Evolutionary conservation across 2,797 vertebrate genomes (phyloP).

Genomic region (Urosaurus nigricauda): DNA sequence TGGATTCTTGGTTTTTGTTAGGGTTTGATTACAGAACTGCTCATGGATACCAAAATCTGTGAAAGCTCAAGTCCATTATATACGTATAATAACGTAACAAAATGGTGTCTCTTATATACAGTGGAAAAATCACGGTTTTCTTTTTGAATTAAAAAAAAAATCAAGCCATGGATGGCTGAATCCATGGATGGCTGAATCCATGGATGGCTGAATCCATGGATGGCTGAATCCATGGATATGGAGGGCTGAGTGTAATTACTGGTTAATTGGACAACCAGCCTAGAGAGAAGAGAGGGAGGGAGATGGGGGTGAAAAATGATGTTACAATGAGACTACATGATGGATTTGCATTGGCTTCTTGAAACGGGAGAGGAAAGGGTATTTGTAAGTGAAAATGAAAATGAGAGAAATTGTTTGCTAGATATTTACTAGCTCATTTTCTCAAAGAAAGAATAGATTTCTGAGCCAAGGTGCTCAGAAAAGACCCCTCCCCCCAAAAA

Average conservation of each 20-base stretch:
- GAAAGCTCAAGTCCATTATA: no score
- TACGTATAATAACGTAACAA: no score
- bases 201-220: no score
- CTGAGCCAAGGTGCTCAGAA: neutral
- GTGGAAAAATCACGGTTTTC: no score
- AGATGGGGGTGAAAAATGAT: neutral
- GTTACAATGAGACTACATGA: neutral
- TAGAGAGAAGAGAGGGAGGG: neutral
- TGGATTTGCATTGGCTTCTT: neutral
- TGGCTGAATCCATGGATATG: no score
- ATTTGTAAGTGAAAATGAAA: constrained; percentile 1
- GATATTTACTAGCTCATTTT: neutral
- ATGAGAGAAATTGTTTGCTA: neutral
- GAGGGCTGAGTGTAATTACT: neutral
- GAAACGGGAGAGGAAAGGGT: neutral
- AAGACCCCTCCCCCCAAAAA: neutral
- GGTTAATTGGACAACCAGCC: neutral
- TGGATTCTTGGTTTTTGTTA: no score
- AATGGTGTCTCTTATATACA: no score
- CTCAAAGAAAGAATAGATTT: neutral
- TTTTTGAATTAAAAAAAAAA: no score
- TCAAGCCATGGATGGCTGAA: no score
- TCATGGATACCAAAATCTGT: no score
- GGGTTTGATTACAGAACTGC: no score
- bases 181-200: no score